Evolutionary conservation across 2,888 invertebrate species (phyloP).

Genomic region (Drosophila helvetica): DNA sequence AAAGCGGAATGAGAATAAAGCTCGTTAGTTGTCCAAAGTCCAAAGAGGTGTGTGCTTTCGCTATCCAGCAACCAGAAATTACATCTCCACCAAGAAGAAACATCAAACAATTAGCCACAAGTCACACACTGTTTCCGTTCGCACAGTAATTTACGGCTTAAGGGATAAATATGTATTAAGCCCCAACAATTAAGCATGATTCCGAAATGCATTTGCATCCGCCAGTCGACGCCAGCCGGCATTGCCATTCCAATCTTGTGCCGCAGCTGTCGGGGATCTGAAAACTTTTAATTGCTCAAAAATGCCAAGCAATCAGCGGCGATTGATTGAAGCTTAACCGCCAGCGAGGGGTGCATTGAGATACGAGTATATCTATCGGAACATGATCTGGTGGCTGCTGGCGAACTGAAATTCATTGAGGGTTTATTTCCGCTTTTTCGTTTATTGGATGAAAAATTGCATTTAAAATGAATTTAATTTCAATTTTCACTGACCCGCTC

Average conservation of each 20-base stretch:
- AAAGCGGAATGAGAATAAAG: constrained; percentile 1
- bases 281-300: constrained; percentile 42
- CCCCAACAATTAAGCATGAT: constrained; percentile 19
- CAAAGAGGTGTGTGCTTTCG: not conserved
- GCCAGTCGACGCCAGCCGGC: not conserved
- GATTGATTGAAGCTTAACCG: constrained; percentile 19
- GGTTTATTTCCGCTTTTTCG: constrained; percentile 9
- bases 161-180: constrained; percentile 29
- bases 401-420: constrained; percentile 11
- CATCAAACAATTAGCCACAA: constrained; percentile 19
- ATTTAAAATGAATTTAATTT: constrained; percentile 56
- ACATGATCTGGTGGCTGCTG: constrained; percentile 12
- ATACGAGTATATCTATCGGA: constrained; percentile 11
- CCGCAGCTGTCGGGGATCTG: constrained; percentile 17
- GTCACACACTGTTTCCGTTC: constrained; percentile 20
- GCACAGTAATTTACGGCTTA: constrained; percentile 27
- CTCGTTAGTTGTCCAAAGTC: constrained; percentile 3
- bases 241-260: constrained; percentile 39
- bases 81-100: not conserved
- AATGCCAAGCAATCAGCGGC: constrained; percentile 38
- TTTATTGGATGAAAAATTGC: constrained; percentile 49
- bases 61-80: not conserved
- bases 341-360: not conserved
- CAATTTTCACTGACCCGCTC: constrained; percentile 25
- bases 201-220: constrained; percentile 5